Evolutionary conservation across 2,113 vertebrate genomes (phyloP).

Genomic region (Ibidorhyncha struthersii): DNA sequence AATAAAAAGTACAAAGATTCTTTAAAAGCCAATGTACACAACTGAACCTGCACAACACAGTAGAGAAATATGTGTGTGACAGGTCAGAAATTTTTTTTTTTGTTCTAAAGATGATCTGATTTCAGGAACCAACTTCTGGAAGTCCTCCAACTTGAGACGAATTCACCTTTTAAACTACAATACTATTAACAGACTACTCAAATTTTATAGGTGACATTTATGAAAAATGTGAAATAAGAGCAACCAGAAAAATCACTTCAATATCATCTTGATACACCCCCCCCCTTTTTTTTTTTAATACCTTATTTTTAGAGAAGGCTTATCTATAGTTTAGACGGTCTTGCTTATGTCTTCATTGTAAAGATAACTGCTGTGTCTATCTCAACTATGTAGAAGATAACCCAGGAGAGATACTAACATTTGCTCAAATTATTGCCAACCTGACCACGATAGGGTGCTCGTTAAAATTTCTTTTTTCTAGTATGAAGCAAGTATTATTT

Average conservation of each 20-base stretch:
- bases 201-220: background rate
- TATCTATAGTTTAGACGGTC: background rate
- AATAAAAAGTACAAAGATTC: background rate
- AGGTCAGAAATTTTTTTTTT: background rate
- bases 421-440: background rate
- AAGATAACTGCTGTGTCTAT: background rate
- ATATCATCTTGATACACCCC: background rate
- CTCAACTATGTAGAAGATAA: background rate
- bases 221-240: background rate
- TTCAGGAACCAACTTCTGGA: background rate
- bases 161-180: background rate
- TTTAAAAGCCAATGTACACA: background rate
- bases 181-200: background rate
- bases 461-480: background rate
- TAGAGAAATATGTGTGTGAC: background rate
- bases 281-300: background rate
- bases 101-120: background rate
- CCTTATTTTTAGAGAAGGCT: background rate
- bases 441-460: accelerated
- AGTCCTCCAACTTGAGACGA: background rate
- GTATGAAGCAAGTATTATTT: background rate
- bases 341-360: background rate
- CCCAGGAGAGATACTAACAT: background rate
- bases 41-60: background rate
- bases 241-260: background rate